Base-by-base conservation (phyloP, 2,113 vertebrate species). In the Actenoides hombroni region DNA sequence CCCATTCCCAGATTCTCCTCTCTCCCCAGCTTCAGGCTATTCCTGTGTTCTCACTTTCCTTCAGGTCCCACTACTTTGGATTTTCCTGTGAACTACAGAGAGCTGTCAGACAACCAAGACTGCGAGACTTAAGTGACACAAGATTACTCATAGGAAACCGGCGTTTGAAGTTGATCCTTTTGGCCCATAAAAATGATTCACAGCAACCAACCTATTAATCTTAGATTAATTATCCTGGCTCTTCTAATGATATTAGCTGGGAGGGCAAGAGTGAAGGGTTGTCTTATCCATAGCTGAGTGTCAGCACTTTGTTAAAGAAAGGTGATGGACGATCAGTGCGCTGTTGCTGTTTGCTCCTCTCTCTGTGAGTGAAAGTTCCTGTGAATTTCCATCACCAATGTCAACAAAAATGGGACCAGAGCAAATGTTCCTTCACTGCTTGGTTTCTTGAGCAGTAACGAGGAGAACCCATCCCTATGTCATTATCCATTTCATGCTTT, bases 401-500 rank as follows among this genome's bases (percentile, higher is more conserved):
- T 60, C 92, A 48, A 21, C 19, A 73, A 83, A 83, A 68, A 46
- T 60, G 20, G 12, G 5, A 74, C 40, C 14, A 19, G 31, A 48
- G 23, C 33, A 33, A 92, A 59, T 42, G 51, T 81, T 81, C 42
- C 71, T 87, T 90, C 13, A n/a, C 49, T 31, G 16, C 37, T 81
- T 88, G 77, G 37, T 73, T 84, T 92, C 82, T 88, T 69, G 40
- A 86, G 12, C 69, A 31, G 42, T 73, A 59, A 61, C 65, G 88
- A 53, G 80, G 74, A 96, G 92, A 92, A 91, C 67, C 39, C 78
- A 91, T 96, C 96, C 77, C 83, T 78, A 0, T 69, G 77, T 86
- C 76, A 69, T 92, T 88, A 87, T 61, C 92, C 90, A 86, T 96
- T 97, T 96, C 70, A 64, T 97, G 94, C 82, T 96, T 94, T 88